phyloP scores from a whole-genome alignment of 2,888 invertebrate genomes.

The Pseudoips prasinana region DNA sequence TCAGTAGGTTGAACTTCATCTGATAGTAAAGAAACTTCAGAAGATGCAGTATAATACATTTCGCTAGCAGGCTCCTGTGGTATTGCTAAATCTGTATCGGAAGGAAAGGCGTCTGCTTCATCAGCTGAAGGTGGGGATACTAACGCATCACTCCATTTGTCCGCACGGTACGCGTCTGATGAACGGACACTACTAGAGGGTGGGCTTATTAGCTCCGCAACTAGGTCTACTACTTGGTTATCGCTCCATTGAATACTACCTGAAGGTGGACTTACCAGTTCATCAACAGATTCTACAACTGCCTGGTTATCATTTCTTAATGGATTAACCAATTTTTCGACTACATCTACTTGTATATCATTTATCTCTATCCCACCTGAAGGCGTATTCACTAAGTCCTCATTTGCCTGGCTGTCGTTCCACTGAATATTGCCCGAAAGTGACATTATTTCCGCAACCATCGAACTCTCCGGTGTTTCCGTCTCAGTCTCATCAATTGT shows the following conservation, averaged over 20 bases:
- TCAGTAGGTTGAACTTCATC: constrained; percentile 42
- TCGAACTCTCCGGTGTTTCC: not conserved
- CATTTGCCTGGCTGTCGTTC: too few relatives aligned
- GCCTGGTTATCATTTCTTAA: too few relatives aligned
- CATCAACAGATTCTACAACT: constrained; percentile 6
- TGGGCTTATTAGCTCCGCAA: constrained; percentile 41
- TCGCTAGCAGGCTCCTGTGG: constrained; percentile 56
- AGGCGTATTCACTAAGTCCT: too few relatives aligned
- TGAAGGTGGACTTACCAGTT: constrained; percentile 4
- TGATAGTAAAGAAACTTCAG: constrained; percentile 63
- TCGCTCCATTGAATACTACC: too few relatives aligned
- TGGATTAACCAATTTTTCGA: too few relatives aligned
- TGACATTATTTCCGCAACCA: too few relatives aligned
- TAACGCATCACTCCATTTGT: constrained; percentile 50
- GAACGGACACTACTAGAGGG: constrained; percentile 23
- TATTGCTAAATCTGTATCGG: constrained; percentile 43
- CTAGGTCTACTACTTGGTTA: constrained; percentile 22
- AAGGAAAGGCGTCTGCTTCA: constrained; percentile 35
- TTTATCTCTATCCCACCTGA: too few relatives aligned
- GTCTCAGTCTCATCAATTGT: constrained; percentile 4
- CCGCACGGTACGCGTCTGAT: constrained; percentile 40
- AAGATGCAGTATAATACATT: constrained; percentile 71
- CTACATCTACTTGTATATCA: too few relatives aligned
- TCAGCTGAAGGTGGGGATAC: constrained; percentile 42
- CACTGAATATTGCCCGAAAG: too few relatives aligned